A percentile compares a stretch with the other conserved stretches of the same genome.
Conservation (phyloP, 2,113 vertebrate species). For the Tenrec ecaudatus region DNA sequence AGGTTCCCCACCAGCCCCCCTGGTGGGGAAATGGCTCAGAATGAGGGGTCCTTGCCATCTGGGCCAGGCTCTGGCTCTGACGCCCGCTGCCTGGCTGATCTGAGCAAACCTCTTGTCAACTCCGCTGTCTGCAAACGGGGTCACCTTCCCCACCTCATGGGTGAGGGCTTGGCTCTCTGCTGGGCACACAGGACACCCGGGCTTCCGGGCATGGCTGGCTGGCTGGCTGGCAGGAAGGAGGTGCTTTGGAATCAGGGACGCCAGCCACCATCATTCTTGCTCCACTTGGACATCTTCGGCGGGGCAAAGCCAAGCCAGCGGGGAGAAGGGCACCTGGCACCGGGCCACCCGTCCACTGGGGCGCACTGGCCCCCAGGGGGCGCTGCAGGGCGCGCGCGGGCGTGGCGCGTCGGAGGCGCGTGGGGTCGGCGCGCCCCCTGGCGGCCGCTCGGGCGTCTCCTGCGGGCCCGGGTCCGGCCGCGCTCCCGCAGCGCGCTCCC, state of each 20-base stretch:
- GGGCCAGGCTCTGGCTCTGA: background rate
- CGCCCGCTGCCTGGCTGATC: background rate
- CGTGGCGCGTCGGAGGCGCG: background rate
- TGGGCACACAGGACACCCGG: background rate
- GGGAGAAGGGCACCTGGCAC: constrained; percentile 29
- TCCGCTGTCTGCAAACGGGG: background rate
- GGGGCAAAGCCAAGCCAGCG: background rate
- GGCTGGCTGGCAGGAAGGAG: background rate
- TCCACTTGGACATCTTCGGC: background rate
- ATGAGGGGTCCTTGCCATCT: background rate
- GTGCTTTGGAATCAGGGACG: background rate
- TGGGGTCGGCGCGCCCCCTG: constrained; percentile 66
- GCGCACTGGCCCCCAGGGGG: constrained; percentile 11
- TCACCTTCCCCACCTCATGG: background rate
- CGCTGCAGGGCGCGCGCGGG: constrained; percentile 55
- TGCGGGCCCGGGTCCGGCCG: background rate
- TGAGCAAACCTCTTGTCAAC: background rate
- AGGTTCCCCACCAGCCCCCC: background rate
- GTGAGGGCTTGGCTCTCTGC: background rate
- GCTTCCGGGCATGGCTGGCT: background rate
- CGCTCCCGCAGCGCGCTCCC: rapidly evolving
- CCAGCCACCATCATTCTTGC: background rate
- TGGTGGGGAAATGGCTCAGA: no score
- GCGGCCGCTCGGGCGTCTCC: background rate
- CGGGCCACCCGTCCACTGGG: constrained; percentile 53